Conservation (phyloP, 2,888 invertebrate genomes). For the Platerodrilus igneus region DNA sequence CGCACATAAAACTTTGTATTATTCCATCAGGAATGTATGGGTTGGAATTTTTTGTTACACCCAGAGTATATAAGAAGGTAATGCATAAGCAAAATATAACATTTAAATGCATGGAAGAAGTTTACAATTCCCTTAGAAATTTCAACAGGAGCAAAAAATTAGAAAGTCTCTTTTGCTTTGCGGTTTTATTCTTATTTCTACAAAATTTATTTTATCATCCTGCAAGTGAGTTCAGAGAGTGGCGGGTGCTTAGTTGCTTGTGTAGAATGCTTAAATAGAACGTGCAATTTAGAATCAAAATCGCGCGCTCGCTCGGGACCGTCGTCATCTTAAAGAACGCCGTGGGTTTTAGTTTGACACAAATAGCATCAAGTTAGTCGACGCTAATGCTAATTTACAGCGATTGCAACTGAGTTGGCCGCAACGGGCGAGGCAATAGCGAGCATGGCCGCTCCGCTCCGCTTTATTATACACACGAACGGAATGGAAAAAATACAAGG, state of each 20-base stretch:
- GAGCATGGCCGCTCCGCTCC: conserved; percentile 41
- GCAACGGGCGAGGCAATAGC: too few relatives aligned
- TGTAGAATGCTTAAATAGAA: too few relatives aligned
- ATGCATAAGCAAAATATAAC: conserved; percentile 42
- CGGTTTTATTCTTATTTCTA: conserved; percentile 32
- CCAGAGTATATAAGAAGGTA: conserved; percentile 23
- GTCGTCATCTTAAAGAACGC: conserved; percentile 32
- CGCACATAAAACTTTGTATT: conserved; percentile 19
- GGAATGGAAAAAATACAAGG: conserved; percentile 42
- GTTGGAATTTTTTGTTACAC: conserved; percentile 36
- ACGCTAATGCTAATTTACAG: conserved; percentile 49
- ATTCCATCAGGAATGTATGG: conserved; percentile 19
- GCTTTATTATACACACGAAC: conserved; percentile 42
- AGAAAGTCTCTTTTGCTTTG: conserved; percentile 39
- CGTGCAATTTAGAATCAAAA: conserved; percentile 25
- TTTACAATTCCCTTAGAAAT: conserved; percentile 45
- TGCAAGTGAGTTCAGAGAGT: conserved; percentile 3
- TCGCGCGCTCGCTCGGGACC: too few relatives aligned
- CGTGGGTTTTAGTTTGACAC: conserved; percentile 47
- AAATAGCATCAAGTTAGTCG: conserved; percentile 47
- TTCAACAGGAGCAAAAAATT: conserved; percentile 38
- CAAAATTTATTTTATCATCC: conserved; percentile 1
- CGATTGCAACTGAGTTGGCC: conserved; percentile 47
- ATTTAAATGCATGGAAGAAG: conserved; percentile 49
- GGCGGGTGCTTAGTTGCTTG: too few relatives aligned